Evolutionary conservation across 2,797 vertebrate genomes (phyloP).

Genomic region (Meriones psammophilus): DNA sequence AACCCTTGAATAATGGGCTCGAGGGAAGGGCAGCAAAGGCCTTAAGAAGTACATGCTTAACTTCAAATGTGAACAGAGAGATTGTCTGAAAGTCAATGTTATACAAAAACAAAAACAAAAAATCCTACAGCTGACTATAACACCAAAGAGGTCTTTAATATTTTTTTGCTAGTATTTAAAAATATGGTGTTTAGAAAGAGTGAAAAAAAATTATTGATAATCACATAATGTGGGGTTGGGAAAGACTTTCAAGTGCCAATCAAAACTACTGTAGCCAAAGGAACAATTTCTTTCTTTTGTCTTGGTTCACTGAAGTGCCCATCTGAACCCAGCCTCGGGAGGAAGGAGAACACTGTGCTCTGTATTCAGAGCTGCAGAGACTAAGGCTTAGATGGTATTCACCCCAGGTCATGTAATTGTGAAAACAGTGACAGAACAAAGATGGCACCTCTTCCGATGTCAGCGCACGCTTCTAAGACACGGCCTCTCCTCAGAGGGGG

Average conservation of each 20-base stretch:
- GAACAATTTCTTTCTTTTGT: neutral
- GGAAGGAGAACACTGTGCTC: neutral
- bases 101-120: neutral
- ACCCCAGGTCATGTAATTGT: neutral
- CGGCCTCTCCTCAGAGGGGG: neutral
- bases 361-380: neutral
- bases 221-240: slow-evolving; percentile 21
- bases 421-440: neutral
- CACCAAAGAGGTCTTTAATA: slow-evolving; percentile 34
- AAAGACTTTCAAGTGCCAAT: slow-evolving; percentile 10
- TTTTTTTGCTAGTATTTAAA: slow-evolving; percentile 30
- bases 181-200: slow-evolving; percentile 17
- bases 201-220: slow-evolving; percentile 56
- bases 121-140: neutral
- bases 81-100: neutral
- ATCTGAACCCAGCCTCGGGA: neutral
- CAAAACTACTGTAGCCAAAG: neutral
- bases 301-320: neutral
- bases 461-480: neutral
- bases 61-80: neutral
- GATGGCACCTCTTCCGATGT: neutral
- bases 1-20: neutral
- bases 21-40: neutral
- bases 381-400: neutral
- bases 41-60: neutral